A percentile compares a stretch with the other conserved stretches of the same genome.
Evolutionary conservation across 2,888 invertebrate species (phyloP).

Genomic region (Ashinkailepas kermadecensis): DNA sequence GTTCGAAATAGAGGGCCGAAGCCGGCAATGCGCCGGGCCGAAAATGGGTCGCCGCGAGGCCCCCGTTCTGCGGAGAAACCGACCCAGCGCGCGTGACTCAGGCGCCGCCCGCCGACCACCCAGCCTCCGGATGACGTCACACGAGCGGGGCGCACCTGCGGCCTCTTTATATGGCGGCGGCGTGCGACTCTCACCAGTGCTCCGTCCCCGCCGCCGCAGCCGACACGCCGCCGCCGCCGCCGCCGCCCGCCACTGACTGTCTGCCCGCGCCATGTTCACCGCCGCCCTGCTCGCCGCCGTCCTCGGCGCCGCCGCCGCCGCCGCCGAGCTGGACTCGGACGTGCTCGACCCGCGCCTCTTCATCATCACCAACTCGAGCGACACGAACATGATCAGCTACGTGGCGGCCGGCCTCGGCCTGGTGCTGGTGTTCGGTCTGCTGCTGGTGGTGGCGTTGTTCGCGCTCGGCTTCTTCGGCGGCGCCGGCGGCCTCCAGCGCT

Average conservation of each 20-base stretch:
- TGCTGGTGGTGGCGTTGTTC: not conserved
- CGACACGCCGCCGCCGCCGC: not conserved
- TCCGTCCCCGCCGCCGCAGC: not conserved
- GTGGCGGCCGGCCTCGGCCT: not conserved
- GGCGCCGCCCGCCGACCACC: too few species aligned
- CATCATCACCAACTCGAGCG: not conserved
- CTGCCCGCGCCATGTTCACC: not conserved
- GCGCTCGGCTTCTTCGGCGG: not conserved
- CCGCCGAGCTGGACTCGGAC: not conserved
- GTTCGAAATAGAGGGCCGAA: too few species aligned
- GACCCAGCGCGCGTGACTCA: too few species aligned
- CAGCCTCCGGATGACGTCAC: not conserved
- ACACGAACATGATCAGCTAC: not conserved
- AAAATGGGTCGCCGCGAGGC: too few species aligned
- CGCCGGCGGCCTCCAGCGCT: not conserved
- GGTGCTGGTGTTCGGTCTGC: not conserved
- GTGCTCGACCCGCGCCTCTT: conserved; percentile 19
- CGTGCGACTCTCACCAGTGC: not conserved
- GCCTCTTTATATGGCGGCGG: too few species aligned
- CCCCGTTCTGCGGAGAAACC: too few species aligned
- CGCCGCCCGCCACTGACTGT: too few species aligned
- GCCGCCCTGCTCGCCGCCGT: not conserved
- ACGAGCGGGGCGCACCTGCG: not conserved
- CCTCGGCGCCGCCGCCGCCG: not conserved
- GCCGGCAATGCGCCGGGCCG: too few species aligned